Percentiles rank a stretch among this genome's conserved stretches.
phyloP scores from a whole-genome alignment of 2,113 vertebrate genomes.

The Carassius auratus region DNA sequence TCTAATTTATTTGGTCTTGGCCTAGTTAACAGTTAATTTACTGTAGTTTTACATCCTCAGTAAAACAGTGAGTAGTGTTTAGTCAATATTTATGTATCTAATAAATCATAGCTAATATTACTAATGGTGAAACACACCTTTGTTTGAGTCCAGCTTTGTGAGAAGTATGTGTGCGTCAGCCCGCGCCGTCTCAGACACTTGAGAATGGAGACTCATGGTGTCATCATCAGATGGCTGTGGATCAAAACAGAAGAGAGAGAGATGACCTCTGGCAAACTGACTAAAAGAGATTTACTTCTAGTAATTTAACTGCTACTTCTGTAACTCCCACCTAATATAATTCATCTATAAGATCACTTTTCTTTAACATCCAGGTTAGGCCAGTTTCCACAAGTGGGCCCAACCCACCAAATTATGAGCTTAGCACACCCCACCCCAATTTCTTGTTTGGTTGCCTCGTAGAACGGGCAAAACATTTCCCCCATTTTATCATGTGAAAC shows the following conservation, averaged over 20 bases:
- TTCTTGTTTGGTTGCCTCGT: neutral
- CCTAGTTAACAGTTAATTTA: too few species aligned
- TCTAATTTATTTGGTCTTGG: neutral
- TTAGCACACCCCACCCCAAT: neutral
- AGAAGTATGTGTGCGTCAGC: conserved; percentile 83
- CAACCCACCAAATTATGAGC: neutral
- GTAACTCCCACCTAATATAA: neutral
- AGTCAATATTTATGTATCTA: neutral
- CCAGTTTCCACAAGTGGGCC: neutral
- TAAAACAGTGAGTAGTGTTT: neutral
- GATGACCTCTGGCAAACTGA: neutral
- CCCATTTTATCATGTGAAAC: neutral
- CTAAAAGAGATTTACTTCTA: neutral
- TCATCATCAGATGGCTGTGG: conserved; percentile 95
- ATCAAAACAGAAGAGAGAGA: conserved; percentile 33
- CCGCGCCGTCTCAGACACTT: conserved; percentile 92
- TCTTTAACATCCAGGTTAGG: neutral
- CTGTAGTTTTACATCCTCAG: neutral
- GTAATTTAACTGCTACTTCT: neutral
- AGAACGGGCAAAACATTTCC: neutral
- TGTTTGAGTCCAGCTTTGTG: conserved; percentile 87
- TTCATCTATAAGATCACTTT: neutral
- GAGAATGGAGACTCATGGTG: conserved; percentile 96
- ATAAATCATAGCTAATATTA: neutral
- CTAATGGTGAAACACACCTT: conserved; percentile 77